These are phyloP conservation scores for Artemia franciscana DNA, from an alignment of 1,140 invertebrate genomes.

Conservation along the genomic window DNA sequence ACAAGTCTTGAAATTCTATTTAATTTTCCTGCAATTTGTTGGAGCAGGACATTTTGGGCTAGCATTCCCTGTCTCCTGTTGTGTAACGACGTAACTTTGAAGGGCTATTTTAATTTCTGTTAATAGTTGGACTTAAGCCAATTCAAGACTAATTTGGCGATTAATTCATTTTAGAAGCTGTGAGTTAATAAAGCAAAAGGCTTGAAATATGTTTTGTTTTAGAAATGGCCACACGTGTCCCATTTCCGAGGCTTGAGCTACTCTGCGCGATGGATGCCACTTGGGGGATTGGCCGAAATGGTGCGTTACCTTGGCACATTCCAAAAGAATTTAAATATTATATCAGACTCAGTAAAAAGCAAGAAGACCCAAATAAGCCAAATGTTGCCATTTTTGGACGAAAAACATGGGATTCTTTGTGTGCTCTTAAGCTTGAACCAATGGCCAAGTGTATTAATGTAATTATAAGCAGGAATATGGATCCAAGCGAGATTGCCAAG, in stretches of 20 bases:
- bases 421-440: slow-evolving; percentile 1
- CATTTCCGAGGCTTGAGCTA: slow-evolving; percentile 5
- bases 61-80: too few relatives aligned
- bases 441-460: slow-evolving; percentile 7
- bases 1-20: too few relatives aligned
- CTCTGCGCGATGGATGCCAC: slow-evolving; percentile 6
- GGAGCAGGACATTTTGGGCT: too few relatives aligned
- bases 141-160: too few relatives aligned
- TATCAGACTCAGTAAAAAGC: neutral
- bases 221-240: neutral
- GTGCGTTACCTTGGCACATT: slow-evolving; percentile 8
- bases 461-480: slow-evolving; percentile 5
- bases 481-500: slow-evolving; percentile 1
- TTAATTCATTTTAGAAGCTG: too few relatives aligned
- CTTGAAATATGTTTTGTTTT: too few relatives aligned
- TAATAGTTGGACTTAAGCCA: too few relatives aligned
- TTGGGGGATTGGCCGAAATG: slow-evolving; percentile 8
- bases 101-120: too few relatives aligned
- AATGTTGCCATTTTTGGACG: slow-evolving; percentile 7
- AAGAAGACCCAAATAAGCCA: neutral
- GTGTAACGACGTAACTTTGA: too few relatives aligned
- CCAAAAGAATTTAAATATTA: slow-evolving; percentile 8
- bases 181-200: too few relatives aligned
- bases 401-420: slow-evolving; percentile 8
- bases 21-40: too few relatives aligned